These are phyloP conservation scores for Drosophila grimshawi DNA, from an alignment of 1,140 invertebrate species.

Conservation along the genomic window DNA sequence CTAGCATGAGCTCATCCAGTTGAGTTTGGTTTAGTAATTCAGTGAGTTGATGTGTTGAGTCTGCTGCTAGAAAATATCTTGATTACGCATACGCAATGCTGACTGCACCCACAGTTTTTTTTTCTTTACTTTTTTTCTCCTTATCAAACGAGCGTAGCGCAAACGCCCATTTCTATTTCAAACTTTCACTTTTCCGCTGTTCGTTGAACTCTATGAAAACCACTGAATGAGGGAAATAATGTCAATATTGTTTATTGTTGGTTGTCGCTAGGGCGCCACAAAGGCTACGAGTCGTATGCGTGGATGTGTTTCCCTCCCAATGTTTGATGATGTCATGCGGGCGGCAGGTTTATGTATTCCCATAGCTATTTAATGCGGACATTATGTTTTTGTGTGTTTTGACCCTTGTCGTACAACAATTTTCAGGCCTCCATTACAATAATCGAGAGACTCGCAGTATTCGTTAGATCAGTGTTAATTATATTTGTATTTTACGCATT, in stretches of 20 bases:
- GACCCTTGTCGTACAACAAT: conserved; percentile 43
- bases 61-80: conserved; percentile 1
- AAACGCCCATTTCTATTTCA: conserved; percentile 17
- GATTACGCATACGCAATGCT: conserved; percentile 39
- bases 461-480: conserved; percentile 44
- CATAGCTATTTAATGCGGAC: conserved; percentile 6
- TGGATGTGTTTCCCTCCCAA: conserved; percentile 42
- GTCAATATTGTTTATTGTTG: conserved; percentile 16
- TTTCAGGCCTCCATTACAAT: neutral
- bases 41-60: conserved; percentile 26
- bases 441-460: conserved; percentile 15
- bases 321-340: conserved; percentile 61
- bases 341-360: conserved; percentile 36
- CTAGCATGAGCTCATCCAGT: conserved; percentile 60
- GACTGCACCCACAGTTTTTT: conserved; percentile 22
- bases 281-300: conserved; percentile 59
- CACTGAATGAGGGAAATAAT: conserved; percentile 33
- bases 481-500: conserved; percentile 41
- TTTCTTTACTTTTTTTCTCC: neutral
- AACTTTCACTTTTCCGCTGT: conserved; percentile 68
- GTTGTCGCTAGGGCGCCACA: conserved; percentile 41
- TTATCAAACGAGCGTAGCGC: conserved; percentile 39
- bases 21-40: conserved; percentile 8
- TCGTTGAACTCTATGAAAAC: conserved; percentile 56
- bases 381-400: neutral